Evolutionary conservation across 35 echinoderm and acorn worm species (phyloP).

Genomic region (Hemicentrotus pulcherrimus): DNA sequence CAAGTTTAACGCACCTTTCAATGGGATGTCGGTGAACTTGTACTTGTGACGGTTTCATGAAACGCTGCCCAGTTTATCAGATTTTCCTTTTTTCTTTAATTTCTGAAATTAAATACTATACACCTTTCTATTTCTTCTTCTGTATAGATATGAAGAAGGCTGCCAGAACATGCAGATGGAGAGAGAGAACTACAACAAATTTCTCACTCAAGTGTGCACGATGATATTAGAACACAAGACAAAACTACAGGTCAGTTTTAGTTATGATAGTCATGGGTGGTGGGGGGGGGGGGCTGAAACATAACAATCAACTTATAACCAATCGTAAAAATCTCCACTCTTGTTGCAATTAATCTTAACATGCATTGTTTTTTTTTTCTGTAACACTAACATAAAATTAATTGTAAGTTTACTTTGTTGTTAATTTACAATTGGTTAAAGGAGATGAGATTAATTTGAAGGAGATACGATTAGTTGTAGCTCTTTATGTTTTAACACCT

Average conservation of each 20-base stretch:
- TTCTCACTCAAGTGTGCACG: slow-evolving; percentile 59
- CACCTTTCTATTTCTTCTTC: background rate
- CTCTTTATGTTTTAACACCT: background rate
- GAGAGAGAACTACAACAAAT: slow-evolving; percentile 69
- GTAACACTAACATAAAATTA: background rate
- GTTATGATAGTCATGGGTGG: background rate
- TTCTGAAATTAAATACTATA: too few species aligned
- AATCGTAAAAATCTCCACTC: too few species aligned
- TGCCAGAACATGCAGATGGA: slow-evolving; percentile 61
- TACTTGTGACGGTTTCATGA: too few species aligned
- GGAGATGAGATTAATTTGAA: background rate
- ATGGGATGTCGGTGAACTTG: too few species aligned
- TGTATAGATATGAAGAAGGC: slow-evolving; percentile 55
- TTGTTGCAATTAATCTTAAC: too few species aligned
- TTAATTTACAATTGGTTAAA: too few species aligned
- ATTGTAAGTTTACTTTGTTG: background rate
- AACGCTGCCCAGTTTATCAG: too few species aligned
- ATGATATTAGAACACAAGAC: slow-evolving; percentile 76
- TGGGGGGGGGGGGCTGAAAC: too few species aligned
- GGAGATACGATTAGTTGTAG: background rate
- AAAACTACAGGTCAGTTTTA: slow-evolving; percentile 66
- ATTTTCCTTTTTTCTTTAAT: too few species aligned
- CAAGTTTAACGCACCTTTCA: too few species aligned
- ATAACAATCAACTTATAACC: too few species aligned
- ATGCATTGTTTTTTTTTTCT: too few species aligned